Evolutionary conservation across 2,888 invertebrate genomes (phyloP).

Genomic region (Pseudococcus longispinus): DNA sequence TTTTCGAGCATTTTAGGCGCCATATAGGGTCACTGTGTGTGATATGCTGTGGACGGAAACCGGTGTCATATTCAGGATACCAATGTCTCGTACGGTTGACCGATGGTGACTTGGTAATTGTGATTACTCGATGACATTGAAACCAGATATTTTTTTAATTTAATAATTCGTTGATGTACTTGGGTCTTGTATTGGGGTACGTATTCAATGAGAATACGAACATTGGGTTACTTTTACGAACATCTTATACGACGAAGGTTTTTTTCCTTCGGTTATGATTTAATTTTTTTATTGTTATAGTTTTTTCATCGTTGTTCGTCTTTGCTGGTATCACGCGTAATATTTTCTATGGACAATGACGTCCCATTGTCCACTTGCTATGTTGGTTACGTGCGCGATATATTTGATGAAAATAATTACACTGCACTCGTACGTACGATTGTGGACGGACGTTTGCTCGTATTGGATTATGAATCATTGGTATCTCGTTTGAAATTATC

Average conservation of each 20-base stretch:
- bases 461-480: conserved; percentile 20
- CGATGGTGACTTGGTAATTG: conserved; percentile 11
- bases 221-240: neutral
- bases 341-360: conserved; percentile 27
- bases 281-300: conserved; percentile 5
- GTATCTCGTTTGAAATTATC: neutral
- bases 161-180: neutral
- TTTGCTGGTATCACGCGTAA: neutral
- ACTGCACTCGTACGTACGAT: too few relatives aligned
- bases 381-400: conserved; percentile 28
- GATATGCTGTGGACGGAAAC: neutral
- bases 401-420: conserved; percentile 45
- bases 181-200: neutral
- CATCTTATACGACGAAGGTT: neutral
- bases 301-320: neutral
- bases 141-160: neutral
- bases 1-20: neutral
- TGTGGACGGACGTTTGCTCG: neutral
- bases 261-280: conserved; percentile 12
- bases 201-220: neutral
- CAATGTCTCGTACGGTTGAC: neutral
- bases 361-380: conserved; percentile 25
- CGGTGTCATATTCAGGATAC: neutral
- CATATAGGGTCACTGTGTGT: neutral
- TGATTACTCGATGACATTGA: conserved; percentile 1